phyloP scores from a whole-genome alignment of 2,113 vertebrate genomes.

The Gasterosteus aculeatus region DNA sequence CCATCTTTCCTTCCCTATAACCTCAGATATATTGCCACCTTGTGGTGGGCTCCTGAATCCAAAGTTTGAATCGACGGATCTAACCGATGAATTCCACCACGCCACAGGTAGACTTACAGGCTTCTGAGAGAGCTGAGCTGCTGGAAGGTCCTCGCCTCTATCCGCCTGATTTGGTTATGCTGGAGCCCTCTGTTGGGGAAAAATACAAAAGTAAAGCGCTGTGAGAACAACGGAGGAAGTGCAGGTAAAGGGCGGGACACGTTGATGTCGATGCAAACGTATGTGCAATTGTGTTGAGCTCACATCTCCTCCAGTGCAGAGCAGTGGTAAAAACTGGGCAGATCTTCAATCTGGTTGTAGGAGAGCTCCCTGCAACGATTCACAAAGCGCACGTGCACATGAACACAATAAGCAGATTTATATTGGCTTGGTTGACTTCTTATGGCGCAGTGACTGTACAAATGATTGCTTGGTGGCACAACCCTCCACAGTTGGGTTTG shows the following conservation, averaged over 20 bases:
- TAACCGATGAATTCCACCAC: background rate
- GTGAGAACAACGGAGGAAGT: background rate
- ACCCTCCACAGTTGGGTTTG: conserved; percentile 47
- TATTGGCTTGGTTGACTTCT: conserved; percentile 57
- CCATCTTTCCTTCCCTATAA: background rate
- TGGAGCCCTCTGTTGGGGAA: conserved; percentile 87
- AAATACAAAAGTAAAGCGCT: background rate
- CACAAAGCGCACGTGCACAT: conserved; percentile 46
- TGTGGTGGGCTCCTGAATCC: background rate
- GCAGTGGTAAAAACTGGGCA: conserved; percentile 92
- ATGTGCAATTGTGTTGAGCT: conserved; percentile 44
- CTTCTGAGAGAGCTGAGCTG: conserved; percentile 87
- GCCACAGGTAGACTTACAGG: conserved; percentile 83
- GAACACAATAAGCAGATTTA: conserved; percentile 64
- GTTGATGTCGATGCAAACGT: background rate
- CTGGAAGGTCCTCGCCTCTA: conserved; percentile 88
- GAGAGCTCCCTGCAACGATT: conserved; percentile 88
- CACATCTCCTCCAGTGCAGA: conserved; percentile 93
- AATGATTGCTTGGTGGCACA: conserved; percentile 43
- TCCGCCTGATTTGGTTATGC: conserved; percentile 89
- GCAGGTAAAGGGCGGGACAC: background rate
- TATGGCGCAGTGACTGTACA: conserved; percentile 42
- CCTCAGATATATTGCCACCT: background rate
- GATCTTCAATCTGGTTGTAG: conserved; percentile 89
- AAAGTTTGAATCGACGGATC: background rate